Conservation (phyloP, 1,140 invertebrate species). For the Leptoteleia sp. region DNA sequence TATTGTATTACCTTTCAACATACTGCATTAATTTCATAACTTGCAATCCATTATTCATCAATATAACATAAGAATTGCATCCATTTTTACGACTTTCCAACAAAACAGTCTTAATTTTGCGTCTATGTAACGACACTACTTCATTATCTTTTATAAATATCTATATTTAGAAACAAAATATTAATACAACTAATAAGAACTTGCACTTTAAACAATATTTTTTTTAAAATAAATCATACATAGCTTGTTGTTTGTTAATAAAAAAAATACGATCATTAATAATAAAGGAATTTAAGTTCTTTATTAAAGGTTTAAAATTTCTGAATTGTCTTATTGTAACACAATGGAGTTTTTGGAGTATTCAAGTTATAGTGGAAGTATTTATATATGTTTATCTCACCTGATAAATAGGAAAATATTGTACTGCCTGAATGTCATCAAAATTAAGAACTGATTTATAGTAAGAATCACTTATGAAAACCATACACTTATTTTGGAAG, state of each 20-base stretch:
- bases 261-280: no score
- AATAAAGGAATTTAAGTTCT: no score
- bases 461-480: constrained; percentile 72
- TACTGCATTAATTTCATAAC: constrained; percentile 85
- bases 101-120: constrained; percentile 82
- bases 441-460: constrained; percentile 68
- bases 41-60: constrained; percentile 87
- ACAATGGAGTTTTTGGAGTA: no score
- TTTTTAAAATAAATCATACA: no score
- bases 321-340: not conserved
- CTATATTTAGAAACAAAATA: constrained; percentile 72
- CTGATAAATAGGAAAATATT: constrained; percentile 66
- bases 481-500: constrained; percentile 68
- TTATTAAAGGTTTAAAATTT: no score
- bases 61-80: constrained; percentile 87
- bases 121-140: constrained; percentile 84
- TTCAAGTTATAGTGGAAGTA: no score
- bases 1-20: constrained; percentile 84
- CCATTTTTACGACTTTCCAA: constrained; percentile 83
- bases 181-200: no score
- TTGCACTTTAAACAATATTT: no score
- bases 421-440: constrained; percentile 18
- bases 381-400: no score
- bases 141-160: constrained; percentile 84
- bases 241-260: no score